Evolutionary conservation across 2,888 invertebrate genomes (phyloP).

Genomic region (Junonia oenone): DNA sequence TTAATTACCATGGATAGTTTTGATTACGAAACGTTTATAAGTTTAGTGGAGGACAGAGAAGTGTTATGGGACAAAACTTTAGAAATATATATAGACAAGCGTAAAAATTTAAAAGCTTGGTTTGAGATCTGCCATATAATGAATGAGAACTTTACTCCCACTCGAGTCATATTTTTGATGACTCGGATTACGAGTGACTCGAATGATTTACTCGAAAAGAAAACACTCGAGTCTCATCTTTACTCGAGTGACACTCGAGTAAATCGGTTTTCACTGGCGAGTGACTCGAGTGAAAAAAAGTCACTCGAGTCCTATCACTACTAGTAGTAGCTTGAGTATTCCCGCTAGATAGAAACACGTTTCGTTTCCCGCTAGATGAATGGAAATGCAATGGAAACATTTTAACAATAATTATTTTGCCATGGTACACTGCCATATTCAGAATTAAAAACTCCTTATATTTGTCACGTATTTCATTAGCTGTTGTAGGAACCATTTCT

Average conservation of each 20-base stretch:
- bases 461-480: slow-evolving; percentile 6
- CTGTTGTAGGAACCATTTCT: slow-evolving; percentile 6
- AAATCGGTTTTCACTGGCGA: slow-evolving; percentile 14
- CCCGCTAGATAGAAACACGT: slow-evolving; percentile 1
- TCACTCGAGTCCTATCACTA: slow-evolving; percentile 11
- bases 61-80: slow-evolving; percentile 18
- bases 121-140: slow-evolving; percentile 19
- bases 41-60: slow-evolving; percentile 26
- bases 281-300: slow-evolving; percentile 19
- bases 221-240: slow-evolving; percentile 7
- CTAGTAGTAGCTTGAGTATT: slow-evolving; percentile 7
- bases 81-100: slow-evolving; percentile 19
- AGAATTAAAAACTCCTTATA: slow-evolving; percentile 5
- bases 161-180: slow-evolving; percentile 7
- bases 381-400: too few relatives aligned
- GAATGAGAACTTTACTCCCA: slow-evolving; percentile 13
- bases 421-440: background rate
- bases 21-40: slow-evolving; percentile 19
- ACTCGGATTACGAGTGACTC: slow-evolving; percentile 10
- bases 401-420: background rate
- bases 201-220: slow-evolving; percentile 10
- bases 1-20: slow-evolving; percentile 19
- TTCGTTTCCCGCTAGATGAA: too few relatives aligned
- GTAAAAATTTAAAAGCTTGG: slow-evolving; percentile 19
- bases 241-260: slow-evolving; percentile 16